phyloP scores from a whole-genome alignment of 2,888 invertebrate species.

The Hybos culiciformis region DNA sequence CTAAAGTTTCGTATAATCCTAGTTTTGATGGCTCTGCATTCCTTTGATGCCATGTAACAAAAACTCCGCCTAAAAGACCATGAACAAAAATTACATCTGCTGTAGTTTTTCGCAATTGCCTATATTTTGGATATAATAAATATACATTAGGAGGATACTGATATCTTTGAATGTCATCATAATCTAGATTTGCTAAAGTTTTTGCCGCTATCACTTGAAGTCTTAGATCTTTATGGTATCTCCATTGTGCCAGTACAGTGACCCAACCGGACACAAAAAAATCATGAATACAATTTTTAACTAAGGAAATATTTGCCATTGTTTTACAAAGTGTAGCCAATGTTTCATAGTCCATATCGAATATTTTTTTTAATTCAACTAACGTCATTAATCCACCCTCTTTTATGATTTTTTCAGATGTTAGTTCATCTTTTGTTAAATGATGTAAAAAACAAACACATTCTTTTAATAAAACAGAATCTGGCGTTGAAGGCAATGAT shows the following conservation, averaged over 20 bases:
- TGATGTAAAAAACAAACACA: conserved; percentile 32
- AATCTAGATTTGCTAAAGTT: conserved; percentile 57
- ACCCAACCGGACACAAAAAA: conserved; percentile 56
- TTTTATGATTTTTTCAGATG: conserved; percentile 22
- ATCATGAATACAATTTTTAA: conserved; percentile 41
- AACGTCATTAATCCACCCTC: conserved; percentile 45
- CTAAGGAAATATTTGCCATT: conserved; percentile 50
- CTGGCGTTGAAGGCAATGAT: conserved; percentile 2
- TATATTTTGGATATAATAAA: conserved; percentile 60
- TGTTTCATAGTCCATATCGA: conserved; percentile 39
- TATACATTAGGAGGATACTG: conserved; percentile 58
- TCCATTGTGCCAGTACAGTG: conserved; percentile 50
- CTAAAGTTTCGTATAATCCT: conserved; percentile 30
- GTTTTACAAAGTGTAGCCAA: conserved; percentile 48
- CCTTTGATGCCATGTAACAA: conserved; percentile 86
- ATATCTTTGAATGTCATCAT: conserved; percentile 39
- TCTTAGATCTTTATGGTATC: conserved; percentile 45
- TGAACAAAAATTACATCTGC: conserved; percentile 83
- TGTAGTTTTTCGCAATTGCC: conserved; percentile 42
- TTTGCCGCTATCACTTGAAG: conserved; percentile 53
- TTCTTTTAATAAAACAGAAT: conserved; percentile 28
- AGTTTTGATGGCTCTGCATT: conserved; percentile 38
- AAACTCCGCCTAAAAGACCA: conserved; percentile 79
- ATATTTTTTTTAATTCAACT: conserved; percentile 43
- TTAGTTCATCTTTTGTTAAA: conserved; percentile 27